phyloP scores from a whole-genome alignment of 2,888 invertebrate species.

The Cenopis cana region DNA sequence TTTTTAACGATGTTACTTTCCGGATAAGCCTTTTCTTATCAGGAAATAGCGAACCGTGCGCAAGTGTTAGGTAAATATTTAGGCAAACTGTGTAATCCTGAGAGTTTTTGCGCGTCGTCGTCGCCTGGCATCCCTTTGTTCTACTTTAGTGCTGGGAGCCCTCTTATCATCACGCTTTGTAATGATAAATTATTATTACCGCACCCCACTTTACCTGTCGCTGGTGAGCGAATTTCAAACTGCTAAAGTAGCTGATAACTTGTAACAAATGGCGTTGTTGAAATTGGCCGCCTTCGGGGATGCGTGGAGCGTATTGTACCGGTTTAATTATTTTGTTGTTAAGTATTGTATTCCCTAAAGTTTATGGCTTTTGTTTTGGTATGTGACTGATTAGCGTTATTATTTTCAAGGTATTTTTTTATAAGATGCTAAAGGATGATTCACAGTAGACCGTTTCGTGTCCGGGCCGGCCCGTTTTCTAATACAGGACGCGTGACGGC shows the following conservation, averaged over 20 bases:
- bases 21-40: slow-evolving; percentile 33
- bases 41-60: slow-evolving; percentile 46
- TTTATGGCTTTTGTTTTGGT: too few relatives aligned
- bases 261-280: slow-evolving; percentile 39
- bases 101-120: slow-evolving; percentile 64
- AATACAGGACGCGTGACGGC: too few relatives aligned
- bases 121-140: slow-evolving; percentile 64
- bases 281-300: slow-evolving; percentile 32
- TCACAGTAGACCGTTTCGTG: too few relatives aligned
- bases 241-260: slow-evolving; percentile 44
- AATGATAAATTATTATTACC: slow-evolving; percentile 70
- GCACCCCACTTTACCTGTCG: slow-evolving; percentile 45
- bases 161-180: slow-evolving; percentile 72
- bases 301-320: background rate
- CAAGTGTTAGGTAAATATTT: slow-evolving; percentile 75
- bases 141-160: slow-evolving; percentile 60
- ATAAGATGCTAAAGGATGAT: too few relatives aligned
- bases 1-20: slow-evolving; percentile 14
- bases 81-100: slow-evolving; percentile 71
- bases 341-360: background rate
- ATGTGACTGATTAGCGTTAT: background rate
- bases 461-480: too few relatives aligned
- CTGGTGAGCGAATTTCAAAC: slow-evolving; percentile 41
- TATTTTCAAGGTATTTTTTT: background rate
- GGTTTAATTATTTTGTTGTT: background rate